Conservation (phyloP, 2,113 vertebrate genomes). For the Turdus rufiventris region DNA sequence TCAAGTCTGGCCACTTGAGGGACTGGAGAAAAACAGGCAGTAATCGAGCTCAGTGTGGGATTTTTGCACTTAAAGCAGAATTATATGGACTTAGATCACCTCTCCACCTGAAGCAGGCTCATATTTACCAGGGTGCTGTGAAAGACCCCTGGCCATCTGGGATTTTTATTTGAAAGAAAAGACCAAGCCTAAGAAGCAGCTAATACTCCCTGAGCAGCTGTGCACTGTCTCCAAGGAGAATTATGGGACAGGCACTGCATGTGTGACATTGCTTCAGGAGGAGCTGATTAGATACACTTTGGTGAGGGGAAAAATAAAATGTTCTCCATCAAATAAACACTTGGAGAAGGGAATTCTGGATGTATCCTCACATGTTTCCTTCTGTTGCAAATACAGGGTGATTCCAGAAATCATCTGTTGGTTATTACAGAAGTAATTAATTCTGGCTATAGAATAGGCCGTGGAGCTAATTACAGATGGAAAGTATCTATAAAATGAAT, state of each 20-base stretch:
- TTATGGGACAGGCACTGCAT: constrained; percentile 66
- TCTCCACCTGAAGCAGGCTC: constrained; percentile 59
- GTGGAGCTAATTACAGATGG: neutral
- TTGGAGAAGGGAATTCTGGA: constrained; percentile 6
- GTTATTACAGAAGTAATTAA: constrained; percentile 24
- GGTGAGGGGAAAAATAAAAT: constrained; percentile 4
- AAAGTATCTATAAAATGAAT: neutral
- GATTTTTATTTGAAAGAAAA: constrained; percentile 75
- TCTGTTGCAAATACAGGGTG: neutral
- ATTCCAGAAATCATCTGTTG: neutral
- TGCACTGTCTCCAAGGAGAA: constrained; percentile 74
- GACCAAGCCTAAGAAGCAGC: constrained; percentile 70
- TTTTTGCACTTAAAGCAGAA: constrained; percentile 45
- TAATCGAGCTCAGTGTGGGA: neutral
- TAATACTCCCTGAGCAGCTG: constrained; percentile 77
- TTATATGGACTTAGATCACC: constrained; percentile 61
- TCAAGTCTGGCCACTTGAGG: neutral
- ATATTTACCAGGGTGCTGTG: constrained; percentile 42
- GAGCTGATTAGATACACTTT: constrained; percentile 67
- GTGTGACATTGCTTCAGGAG: constrained; percentile 61
- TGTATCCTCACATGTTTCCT: neutral
- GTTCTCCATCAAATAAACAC: constrained; percentile 33
- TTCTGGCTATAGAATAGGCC: neutral
- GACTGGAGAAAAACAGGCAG: constrained; percentile 6
- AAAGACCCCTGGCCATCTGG: constrained; percentile 72